A percentile compares a stretch with the other conserved stretches of the same genome.
phyloP scores from a whole-genome alignment of 2,888 invertebrate genomes.

The Drepana falcataria region DNA sequence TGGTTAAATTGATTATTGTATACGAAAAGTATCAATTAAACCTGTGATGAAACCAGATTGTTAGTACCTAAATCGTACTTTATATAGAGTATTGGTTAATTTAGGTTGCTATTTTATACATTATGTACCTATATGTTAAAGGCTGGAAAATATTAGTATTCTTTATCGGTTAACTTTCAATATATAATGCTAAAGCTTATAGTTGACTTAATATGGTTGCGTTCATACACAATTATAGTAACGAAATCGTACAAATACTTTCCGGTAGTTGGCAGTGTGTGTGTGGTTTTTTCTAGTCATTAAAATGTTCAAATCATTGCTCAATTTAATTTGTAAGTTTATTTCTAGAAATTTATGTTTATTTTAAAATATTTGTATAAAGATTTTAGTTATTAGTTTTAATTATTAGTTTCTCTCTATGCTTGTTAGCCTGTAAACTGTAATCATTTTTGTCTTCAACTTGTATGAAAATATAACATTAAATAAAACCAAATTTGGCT shows the following conservation, averaged over 20 bases:
- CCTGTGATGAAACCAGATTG: constrained; percentile 17
- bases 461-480: too few species aligned
- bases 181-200: too few species aligned
- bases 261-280: constrained; percentile 1
- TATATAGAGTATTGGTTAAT: neutral
- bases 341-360: neutral
- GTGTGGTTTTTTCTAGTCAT: neutral
- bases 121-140: too few species aligned
- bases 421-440: too few species aligned
- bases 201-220: too few species aligned
- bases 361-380: neutral
- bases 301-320: constrained; percentile 1
- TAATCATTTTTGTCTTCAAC: too few species aligned
- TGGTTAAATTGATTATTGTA: constrained; percentile 16
- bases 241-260: constrained; percentile 6
- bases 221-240: too few species aligned
- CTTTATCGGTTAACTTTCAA: too few species aligned
- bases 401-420: neutral
- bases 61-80: constrained; percentile 1
- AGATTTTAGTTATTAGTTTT: neutral
- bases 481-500: too few species aligned
- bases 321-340: constrained; percentile 6
- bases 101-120: neutral
- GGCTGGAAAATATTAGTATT: too few species aligned
- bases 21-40: constrained; percentile 28